These are phyloP conservation scores for Lycocerus yunnanus DNA, from an alignment of 2,888 invertebrate species.

Conservation along the genomic window DNA sequence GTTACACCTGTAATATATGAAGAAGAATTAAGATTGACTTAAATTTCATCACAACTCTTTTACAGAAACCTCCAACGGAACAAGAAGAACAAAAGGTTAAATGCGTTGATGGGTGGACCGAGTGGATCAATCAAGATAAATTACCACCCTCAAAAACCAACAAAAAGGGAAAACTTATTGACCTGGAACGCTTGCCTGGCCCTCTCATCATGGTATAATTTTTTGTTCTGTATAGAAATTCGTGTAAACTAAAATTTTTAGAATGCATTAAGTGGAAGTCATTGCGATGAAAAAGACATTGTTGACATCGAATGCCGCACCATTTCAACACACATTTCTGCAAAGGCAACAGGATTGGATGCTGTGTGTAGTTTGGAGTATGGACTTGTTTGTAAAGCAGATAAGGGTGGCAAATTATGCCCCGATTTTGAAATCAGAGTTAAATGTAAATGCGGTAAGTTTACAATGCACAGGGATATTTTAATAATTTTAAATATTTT, in stretches of 20 bases:
- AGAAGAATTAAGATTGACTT: too few relatives aligned
- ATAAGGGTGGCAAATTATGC: slow-evolving; percentile 57
- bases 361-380: slow-evolving; percentile 76
- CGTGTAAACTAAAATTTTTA: too few relatives aligned
- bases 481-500: neutral
- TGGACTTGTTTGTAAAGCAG: slow-evolving; percentile 69
- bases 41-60: neutral
- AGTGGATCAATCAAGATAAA: slow-evolving; percentile 72
- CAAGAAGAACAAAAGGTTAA: slow-evolving; percentile 39
- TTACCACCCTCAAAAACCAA: slow-evolving; percentile 42
- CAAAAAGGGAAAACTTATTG: slow-evolving; percentile 53
- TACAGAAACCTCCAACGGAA: slow-evolving; percentile 27
- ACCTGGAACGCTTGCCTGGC: slow-evolving; percentile 64
- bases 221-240: too few relatives aligned
- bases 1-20: slow-evolving; percentile 48
- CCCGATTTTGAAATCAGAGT: slow-evolving; percentile 85
- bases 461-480: neutral
- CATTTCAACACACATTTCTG: slow-evolving; percentile 62
- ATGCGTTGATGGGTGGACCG: slow-evolving; percentile 77
- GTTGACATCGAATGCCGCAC: slow-evolving; percentile 78
- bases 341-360: slow-evolving; percentile 73
- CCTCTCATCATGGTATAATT: slow-evolving; percentile 60
- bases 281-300: slow-evolving; percentile 68
- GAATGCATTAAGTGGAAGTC: slow-evolving; percentile 50
- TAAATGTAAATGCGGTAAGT: slow-evolving; percentile 65